These are phyloP conservation scores for Akabosia matsudoensis DNA, from an alignment of 1,140 invertebrate genomes.

Conservation along the genomic window DNA sequence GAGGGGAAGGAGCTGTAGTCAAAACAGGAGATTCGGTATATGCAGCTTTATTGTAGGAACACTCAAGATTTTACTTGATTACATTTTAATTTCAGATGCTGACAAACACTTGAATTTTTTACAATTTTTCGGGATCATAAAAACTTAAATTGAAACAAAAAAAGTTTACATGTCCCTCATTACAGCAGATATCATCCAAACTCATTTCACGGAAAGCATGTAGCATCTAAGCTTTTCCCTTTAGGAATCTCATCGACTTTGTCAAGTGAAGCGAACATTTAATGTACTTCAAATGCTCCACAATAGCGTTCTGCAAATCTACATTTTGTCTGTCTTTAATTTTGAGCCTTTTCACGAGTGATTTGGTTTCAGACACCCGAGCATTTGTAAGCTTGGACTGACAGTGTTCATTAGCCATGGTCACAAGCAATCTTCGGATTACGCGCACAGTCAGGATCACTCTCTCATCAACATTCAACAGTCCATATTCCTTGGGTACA, in stretches of 20 bases:
- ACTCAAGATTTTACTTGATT: background rate
- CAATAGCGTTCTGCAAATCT: background rate
- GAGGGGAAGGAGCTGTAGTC: background rate
- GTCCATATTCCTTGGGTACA: background rate
- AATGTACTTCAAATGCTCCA: background rate
- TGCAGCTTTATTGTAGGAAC: conserved; percentile 18
- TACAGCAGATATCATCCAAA: no score
- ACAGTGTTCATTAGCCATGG: background rate
- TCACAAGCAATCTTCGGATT: background rate
- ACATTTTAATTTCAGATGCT: background rate
- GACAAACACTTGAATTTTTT: background rate
- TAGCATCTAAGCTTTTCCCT: background rate
- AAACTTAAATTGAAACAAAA: no score
- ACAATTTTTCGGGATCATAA: no score
- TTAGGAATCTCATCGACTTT: background rate
- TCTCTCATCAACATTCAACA: background rate
- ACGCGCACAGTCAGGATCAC: background rate
- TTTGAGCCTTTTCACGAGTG: conserved; percentile 18
- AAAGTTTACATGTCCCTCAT: no score
- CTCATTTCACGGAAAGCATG: no score
- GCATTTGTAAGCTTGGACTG: background rate
- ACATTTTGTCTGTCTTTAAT: background rate
- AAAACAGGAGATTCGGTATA: conserved; percentile 30
- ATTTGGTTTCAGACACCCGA: background rate
- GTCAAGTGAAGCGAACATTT: background rate